These are phyloP conservation scores for Parnassius orleans DNA, from an alignment of 2,888 invertebrate genomes.

Conservation along the genomic window DNA sequence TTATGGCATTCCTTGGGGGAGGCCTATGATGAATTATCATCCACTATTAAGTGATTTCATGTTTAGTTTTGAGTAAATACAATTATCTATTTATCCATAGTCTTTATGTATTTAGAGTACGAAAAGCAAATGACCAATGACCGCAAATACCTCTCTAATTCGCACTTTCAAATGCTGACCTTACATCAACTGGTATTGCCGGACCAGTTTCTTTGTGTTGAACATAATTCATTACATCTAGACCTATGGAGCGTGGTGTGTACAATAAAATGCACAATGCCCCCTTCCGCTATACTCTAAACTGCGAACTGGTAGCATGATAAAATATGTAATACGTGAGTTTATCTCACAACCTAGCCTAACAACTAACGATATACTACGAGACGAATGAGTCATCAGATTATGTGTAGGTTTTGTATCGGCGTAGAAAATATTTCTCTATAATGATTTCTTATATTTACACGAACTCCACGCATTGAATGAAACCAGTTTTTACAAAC, in stretches of 20 bases:
- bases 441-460: no score
- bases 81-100: conserved; percentile 2
- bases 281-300: conserved; percentile 26
- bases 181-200: conserved; percentile 48
- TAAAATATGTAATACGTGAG: conserved; percentile 4
- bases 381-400: conserved; percentile 9
- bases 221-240: conserved; percentile 32
- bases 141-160: conserved; percentile 49
- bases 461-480: no score
- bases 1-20: no score
- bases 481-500: no score
- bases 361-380: conserved; percentile 3
- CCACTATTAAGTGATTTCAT: neutral
- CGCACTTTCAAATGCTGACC: conserved; percentile 76
- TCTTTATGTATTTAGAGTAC: conserved; percentile 30
- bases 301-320: conserved; percentile 8
- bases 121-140: conserved; percentile 42
- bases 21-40: no score
- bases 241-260: conserved; percentile 15
- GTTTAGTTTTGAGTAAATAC: no score
- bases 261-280: conserved; percentile 25
- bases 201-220: conserved; percentile 59
- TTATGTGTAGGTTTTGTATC: no score
- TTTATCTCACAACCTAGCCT: conserved; percentile 7
- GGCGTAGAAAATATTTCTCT: no score